A percentile compares a stretch with the other conserved stretches of the same genome.
Conservation (phyloP, 2,797 vertebrate genomes). For the Diplodus sargus region DNA sequence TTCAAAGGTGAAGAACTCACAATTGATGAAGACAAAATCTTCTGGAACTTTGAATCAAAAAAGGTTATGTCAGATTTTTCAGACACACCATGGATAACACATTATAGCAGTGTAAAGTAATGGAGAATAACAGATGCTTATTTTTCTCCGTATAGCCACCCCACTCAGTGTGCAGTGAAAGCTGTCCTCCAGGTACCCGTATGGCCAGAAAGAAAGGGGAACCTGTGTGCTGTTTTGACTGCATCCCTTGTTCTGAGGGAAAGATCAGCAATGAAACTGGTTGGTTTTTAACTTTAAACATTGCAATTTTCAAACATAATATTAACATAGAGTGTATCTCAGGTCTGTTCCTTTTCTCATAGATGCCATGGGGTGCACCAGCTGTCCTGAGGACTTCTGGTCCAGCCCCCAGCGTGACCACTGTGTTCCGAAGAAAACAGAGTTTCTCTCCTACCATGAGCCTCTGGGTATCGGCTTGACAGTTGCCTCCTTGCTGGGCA, state of each 20-base stretch:
- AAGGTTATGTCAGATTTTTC: conserved; percentile 38
- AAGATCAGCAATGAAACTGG: no score
- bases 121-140: background rate
- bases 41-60: conserved; percentile 77
- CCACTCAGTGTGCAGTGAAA: conserved; percentile 79
- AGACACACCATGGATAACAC: background rate
- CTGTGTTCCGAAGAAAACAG: no score
- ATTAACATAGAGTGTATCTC: no score
- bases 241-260: no score
- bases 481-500: conserved; percentile 49
- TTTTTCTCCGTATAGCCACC: conserved; percentile 61
- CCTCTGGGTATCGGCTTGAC: no score
- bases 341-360: background rate
- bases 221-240: no score
- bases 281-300: no score
- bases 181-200: conserved; percentile 71
- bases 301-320: background rate
- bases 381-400: conserved; percentile 61
- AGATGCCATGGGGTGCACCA: conserved; percentile 73
- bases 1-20: conserved; percentile 58
- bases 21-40: conserved; percentile 73
- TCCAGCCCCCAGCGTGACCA: no score
- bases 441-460: no score
- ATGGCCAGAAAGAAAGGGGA: conserved; percentile 34
- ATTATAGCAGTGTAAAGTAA: no score